Base-by-base conservation (phyloP, 2,797 vertebrate species). In the Tragelaphus oryx region DNA sequence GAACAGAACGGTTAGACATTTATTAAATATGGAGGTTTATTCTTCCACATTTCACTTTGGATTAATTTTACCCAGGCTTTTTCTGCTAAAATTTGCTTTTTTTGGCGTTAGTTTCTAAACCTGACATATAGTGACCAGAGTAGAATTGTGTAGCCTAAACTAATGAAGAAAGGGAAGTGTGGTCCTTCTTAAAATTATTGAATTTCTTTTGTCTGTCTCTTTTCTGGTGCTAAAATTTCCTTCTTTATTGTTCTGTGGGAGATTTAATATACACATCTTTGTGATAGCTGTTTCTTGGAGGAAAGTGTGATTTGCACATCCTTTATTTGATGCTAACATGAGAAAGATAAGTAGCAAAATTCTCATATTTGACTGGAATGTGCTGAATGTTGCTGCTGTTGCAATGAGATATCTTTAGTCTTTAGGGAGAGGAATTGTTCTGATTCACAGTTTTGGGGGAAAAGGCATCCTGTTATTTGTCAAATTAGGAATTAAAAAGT, bases 331-430 rank as follows among this genome's bases (percentile, higher is more conserved):
- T 82, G n/a, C 86, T 94, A 75, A 75, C 18, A n/a, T 30, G 28
- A 91, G 46, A 95, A 50, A 88, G 33, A 94, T 37, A 91, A 90
- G 78, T 82, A 79, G 16, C 11, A 74, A 83, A 94, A 57, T 80
- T 86, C 55, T 81, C 50, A 55, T 88, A 84, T 7, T 95, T 94
- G 46, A 30, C 82, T 75, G 76, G 46, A 93, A 74, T 87, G 44
- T 91, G 33, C 62, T 88, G 68, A 80, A 68, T 84, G 75, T 46
- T 92, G n/a, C 41, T 57, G 24, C 22, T 84, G 37, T 84, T 93
- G 28, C 20, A 87, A 0, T 83, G 71, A 95, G 46, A 91, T 20
- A 52, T 2, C 16, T 78, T 89, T 80, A 28, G 33, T 62, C 33
- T 82, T 92, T 87, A 65, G 37, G 75, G 33, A 83, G 33, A 74